phyloP scores from a whole-genome alignment of 2,113 vertebrate genomes.

The Myotis lucifugus region DNA sequence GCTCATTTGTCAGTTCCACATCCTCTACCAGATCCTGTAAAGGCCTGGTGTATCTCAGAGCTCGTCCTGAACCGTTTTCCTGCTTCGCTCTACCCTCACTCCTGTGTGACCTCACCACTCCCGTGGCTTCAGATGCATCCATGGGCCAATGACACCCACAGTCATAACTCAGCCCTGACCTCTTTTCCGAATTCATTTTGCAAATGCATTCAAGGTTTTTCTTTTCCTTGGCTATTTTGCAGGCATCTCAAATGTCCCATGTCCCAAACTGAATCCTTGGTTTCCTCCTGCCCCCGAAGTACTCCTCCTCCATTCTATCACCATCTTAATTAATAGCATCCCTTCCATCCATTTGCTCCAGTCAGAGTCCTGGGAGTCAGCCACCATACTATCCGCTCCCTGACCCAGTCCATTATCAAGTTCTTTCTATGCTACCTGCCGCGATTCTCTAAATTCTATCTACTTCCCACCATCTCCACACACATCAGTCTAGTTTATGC shows the following conservation, averaged over 20 bases:
- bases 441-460: not conserved
- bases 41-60: constrained; percentile 8
- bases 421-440: not conserved
- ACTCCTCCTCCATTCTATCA: not conserved
- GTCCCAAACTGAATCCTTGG: not conserved
- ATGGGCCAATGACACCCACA: not conserved
- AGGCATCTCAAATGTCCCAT: not conserved
- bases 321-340: not conserved
- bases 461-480: not conserved
- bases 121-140: not conserved
- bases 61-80: not conserved
- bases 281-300: not conserved
- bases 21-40: not conserved
- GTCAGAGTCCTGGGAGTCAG: not conserved
- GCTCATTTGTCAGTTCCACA: constrained; percentile 31
- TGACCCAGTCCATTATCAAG: not conserved
- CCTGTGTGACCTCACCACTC: not conserved
- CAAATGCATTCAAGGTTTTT: constrained; percentile 22
- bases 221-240: constrained; percentile 7
- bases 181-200: not conserved
- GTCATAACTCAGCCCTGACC: not conserved
- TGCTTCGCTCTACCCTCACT: not conserved
- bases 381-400: not conserved
- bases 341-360: not conserved
- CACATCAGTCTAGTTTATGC: not conserved